Base-by-base conservation (phyloP, 2,888 invertebrate species). In the Encarsia formosa region DNA sequence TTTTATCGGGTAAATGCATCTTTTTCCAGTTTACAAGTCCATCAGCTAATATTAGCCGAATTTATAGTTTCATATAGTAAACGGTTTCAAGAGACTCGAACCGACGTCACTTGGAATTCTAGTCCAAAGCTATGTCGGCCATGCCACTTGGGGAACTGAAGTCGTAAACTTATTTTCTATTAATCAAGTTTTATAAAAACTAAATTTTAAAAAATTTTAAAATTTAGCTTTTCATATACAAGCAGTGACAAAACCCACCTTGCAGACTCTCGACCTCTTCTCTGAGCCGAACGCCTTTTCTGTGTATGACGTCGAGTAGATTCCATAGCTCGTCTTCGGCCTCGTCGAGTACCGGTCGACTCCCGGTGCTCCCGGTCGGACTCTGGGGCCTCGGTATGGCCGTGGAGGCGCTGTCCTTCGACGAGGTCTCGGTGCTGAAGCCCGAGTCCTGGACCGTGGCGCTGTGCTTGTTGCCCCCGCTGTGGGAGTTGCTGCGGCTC, bases 401-500 rank as follows among this genome's bases (percentile, higher is more conserved):
- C 58, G 82, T 81, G 50, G 86, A 85, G 19, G 86, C 85, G 68
- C 83, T 83, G 67, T 88, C 87, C 59, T 88, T 88, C 67, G 86
- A 86, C 47, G 88, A 89, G 45, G 90, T 89, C 76, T 91, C 91
- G 55, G 91, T 91, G 74, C 91, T 91, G 77, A 92, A 92, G 49
- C 91, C 92, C 42, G 91, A 91, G 76, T 92, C 92, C 69, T 86
- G 86, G 20, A 87, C 81, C 49, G 81, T 81, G 57, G 80, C 82
- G 64, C 81, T 81, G 69, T 80, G 85, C 78, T 77, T 81, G 71
- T 76, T 79, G 3, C 75, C 80, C 60, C 79, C 79, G 69, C 80
- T 78, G 69, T 81, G 81, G 55, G 80, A 81, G 63, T 81, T 80
- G 78, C 79, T 86, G 71, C 77, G 83, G 77, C 80, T 86, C 65